Percentiles rank a stretch among this genome's conserved stretches.
Conservation (phyloP, 2,888 invertebrate genomes). For the Amiota minor region DNA sequence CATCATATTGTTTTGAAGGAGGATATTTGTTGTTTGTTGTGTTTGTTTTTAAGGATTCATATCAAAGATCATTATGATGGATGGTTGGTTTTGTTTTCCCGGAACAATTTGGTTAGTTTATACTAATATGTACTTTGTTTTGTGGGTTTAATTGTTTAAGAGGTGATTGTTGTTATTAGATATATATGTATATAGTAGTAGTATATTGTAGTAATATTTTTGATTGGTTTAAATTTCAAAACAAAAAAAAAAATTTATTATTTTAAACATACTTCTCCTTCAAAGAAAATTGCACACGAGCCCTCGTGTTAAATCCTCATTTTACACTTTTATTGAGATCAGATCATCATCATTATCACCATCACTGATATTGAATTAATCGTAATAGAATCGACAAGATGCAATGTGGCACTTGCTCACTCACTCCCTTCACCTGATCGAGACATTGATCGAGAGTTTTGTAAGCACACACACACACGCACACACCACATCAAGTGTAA, state of each 20-base stretch:
- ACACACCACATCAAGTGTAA: constrained; percentile 28
- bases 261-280: constrained; percentile 61
- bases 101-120: constrained; percentile 18
- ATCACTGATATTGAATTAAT: too few relatives aligned
- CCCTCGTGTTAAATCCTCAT: constrained; percentile 47
- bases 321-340: too few relatives aligned
- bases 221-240: constrained; percentile 35
- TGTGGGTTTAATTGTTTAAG: constrained; percentile 22
- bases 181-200: constrained; percentile 33
- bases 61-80: too few relatives aligned
- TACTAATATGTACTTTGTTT: constrained; percentile 27
- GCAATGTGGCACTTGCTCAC: constrained; percentile 30
- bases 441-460: not conserved
- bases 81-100: too few relatives aligned
- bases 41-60: constrained; percentile 16
- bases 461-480: not conserved
- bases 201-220: constrained; percentile 21
- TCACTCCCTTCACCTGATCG: constrained; percentile 41
- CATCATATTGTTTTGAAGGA: too few relatives aligned
- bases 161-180: constrained; percentile 23
- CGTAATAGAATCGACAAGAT: not conserved
- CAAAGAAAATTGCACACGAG: constrained; percentile 60
- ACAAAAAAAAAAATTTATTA: too few relatives aligned
- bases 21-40: constrained; percentile 26
- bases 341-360: too few relatives aligned